Evolutionary conservation across 2,888 invertebrate species (phyloP), one percentile per base, ranked within the genome.

Genomic region (Halictus ligatus): DNA sequence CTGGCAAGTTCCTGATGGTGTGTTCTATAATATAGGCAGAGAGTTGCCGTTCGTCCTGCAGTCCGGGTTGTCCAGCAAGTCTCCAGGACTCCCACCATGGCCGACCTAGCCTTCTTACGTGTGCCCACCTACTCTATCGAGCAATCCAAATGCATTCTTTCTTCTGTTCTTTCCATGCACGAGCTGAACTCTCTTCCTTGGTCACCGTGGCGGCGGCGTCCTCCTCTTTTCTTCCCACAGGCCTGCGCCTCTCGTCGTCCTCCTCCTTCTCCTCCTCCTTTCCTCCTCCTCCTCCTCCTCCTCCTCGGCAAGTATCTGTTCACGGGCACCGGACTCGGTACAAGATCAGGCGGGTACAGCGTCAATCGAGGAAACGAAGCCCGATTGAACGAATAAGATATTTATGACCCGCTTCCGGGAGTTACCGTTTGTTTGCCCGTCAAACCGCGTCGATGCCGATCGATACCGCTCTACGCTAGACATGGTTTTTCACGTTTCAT

Each of bases 101-200:
- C 72, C 88, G 75, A 81, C 89, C 89, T 91, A 91, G 87, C 88
- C 87, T 91, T 88, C 89, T 91, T 88, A 89, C 67, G 74, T 69
- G 71, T 87, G 85, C 90, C 90, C 92, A 91, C 92, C 91, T 92
- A 92, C 92, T 91, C 88, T 90, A 89, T 87, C 92, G 90, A 88
- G 91, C 92, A 91, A 93, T 92, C 90, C 92, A 89, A 92, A 92
- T 91, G 93, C 92, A 93, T 91, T 92, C 90, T 91, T 89, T 90
- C 89, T 85, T 89, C 83, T 84, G 75, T 80, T 81, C 86, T 83
- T 88, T 87, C 88, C 84, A 67, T 81, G 43, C 74, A n/a, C 71
- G 40, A 8, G 35, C 69, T 35, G 40, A 43, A 81, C 79, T 76
- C 75, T 81, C 84, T 82, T 78, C 78, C 82, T 75, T 72, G 58